Base-by-base conservation (phyloP, 1,140 invertebrate genomes). In the Sitodiplosis mosellana region DNA sequence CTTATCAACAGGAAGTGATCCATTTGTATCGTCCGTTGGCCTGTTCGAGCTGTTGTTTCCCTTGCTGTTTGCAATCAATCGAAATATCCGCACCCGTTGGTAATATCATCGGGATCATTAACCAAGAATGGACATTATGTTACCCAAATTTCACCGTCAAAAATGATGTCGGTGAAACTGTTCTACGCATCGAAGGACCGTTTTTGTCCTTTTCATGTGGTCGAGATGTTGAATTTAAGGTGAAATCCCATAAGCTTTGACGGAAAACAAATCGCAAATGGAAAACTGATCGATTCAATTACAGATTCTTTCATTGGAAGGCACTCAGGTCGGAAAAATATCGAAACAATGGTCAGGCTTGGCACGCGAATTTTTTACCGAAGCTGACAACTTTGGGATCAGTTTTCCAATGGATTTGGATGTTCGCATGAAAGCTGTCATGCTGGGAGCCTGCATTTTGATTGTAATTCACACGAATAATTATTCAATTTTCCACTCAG, bases 91-190 rank as follows among this genome's bases (percentile, higher is more conserved):
- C 81, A 2, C 81, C 81, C 5, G 78, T 78, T 1, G 82, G 81
- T 4, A 77, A 71, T 43, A 58, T 81, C 1, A 69, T 91, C 40
- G 88, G 89, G 18, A 76, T 71, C 5, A 73, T 94, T 8, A 74
- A 81, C 49, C 87, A 95, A 70, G 76, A 88, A 49, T 93, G 86
- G 86, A 84, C 77, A 46, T 68, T 88, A 37, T 81, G 77, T 56
- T 73, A 71, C 37, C 87, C 89, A 2, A 73, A 73, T 34, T 93
- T 86, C 59, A 69, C 70, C n/a, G 74, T 95, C 42, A 77, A 83
- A 53, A 80, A 93, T 64, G 74, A 78, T 2, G 59, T 72, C 8
- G 87, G 82, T 19, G 77, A 88, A 46, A 76, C 76, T 0, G 78
- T 92, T 1, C 66, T 94, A 5, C 71, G 70, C 49, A 84, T 95